Evolutionary conservation across 1,140 invertebrate species (phyloP).

Genomic region (Sarcophaga peregrina): DNA sequence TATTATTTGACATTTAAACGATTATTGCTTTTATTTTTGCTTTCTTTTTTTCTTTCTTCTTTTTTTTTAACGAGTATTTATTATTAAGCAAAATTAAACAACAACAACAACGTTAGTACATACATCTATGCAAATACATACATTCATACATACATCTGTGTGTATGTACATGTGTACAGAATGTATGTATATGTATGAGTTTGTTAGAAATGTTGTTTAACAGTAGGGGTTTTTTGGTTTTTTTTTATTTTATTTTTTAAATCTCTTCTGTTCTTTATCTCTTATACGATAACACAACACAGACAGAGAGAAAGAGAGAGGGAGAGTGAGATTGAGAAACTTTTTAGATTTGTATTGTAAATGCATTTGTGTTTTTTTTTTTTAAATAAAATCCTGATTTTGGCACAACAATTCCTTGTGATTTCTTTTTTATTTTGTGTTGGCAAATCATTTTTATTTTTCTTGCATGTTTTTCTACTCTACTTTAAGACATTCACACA

Average conservation of each 20-base stretch:
- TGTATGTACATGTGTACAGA: too few relatives aligned
- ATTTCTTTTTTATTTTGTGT: not conserved
- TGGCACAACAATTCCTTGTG: slow-evolving; percentile 13
- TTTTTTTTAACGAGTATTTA: not conserved
- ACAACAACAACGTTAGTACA: too few relatives aligned
- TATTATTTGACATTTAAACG: slow-evolving; percentile 26
- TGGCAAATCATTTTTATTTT: not conserved
- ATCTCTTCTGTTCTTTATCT: too few relatives aligned
- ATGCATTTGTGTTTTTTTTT: not conserved
- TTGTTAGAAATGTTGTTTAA: too few relatives aligned
- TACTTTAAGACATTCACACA: not conserved
- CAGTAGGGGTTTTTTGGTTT: too few relatives aligned
- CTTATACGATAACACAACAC: not conserved
- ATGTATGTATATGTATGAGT: not conserved
- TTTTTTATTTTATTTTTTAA: too few relatives aligned
- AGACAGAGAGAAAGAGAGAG: too few relatives aligned
- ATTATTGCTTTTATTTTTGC: not conserved
- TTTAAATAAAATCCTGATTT: not conserved
- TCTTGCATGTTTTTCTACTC: not conserved
- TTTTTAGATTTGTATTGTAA: not conserved
- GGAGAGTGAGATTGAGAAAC: not conserved
- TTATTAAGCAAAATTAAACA: too few relatives aligned
- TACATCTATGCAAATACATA: not conserved
- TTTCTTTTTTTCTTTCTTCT: too few relatives aligned
- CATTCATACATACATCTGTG: not conserved